phyloP scores from a whole-genome alignment of 2,113 vertebrate genomes.

The Cephalopholis sonnerati region DNA sequence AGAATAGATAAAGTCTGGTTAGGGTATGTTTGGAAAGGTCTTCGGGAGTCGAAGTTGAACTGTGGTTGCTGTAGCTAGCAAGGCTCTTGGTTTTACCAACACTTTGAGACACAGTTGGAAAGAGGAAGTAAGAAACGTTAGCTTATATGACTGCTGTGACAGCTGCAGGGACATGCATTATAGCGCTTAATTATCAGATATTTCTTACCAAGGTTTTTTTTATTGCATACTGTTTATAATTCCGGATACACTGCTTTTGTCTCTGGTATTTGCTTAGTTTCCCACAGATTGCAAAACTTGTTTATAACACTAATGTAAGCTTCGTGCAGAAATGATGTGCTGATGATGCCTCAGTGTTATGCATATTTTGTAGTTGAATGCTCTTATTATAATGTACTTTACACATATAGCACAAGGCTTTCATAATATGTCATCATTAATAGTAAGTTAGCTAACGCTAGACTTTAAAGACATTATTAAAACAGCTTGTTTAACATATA shows the following conservation, averaged over 20 bases:
- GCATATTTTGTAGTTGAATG: not conserved
- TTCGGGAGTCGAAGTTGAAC: not conserved
- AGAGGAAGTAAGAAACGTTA: slow-evolving; percentile 43
- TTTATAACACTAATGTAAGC: not conserved
- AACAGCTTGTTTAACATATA: not conserved
- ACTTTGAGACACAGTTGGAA: slow-evolving; percentile 9
- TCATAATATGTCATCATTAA: too few species aligned
- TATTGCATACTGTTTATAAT: not conserved
- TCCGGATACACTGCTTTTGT: not conserved
- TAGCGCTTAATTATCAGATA: not conserved
- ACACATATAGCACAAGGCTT: too few species aligned
- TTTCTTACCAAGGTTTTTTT: not conserved
- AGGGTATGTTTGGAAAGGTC: not conserved
- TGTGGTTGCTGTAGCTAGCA: not conserved
- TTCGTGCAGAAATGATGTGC: not conserved
- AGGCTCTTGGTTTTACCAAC: not conserved
- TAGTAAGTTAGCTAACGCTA: too few species aligned
- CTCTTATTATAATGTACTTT: not conserved
- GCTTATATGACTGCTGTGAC: not conserved
- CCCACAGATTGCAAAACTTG: not conserved
- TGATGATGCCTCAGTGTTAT: not conserved
- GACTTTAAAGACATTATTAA: not conserved
- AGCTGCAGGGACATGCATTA: not conserved
- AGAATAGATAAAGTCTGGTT: not conserved
- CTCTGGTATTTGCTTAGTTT: not conserved